Base-by-base conservation (phyloP, 2,797 vertebrate species). In the Macropus fuliginosus region DNA sequence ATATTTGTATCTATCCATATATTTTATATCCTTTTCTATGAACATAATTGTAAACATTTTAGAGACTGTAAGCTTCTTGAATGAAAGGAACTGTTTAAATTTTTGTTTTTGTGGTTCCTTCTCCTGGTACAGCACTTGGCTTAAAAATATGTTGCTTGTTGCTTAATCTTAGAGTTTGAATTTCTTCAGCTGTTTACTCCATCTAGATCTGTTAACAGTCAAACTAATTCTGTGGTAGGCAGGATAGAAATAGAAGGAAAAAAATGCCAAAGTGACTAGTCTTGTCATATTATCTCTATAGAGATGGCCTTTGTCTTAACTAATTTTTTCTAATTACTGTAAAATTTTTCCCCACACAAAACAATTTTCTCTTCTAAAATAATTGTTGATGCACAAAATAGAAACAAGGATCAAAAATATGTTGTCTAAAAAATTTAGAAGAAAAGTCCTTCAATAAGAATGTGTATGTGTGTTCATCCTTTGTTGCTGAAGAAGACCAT, bases 261-360 rank as follows among this genome's bases (percentile, higher is more conserved):
- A 74, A 74, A 74, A 74, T 52, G 66, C n/a, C 14, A 40, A 40
- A 90, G 34, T 93, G 57, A 62, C n/a, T 59, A 95, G 57, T 90
- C 95, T 29, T 91, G 29, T 93, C 16, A 28, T 93, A 94, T 21
- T 92, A 54, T 55, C 13, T 54, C 31, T 62, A 91, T 0, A 66
- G 50, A 92, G 21, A 92, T 74, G 34, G 9, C 0, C 57, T 59
- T 31, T 12, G 57, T 74, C 4, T 40, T 74, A 74, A 74, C 40
- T 66, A 55, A 56, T 11, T 55, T 0, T 96, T 81, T 6, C 81
- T 62, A 91, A 91, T 92, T 29, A 91, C 93, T 92, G 31, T 28
- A 94, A 95, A 16, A n/a, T 0, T 95, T 95, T 90, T 90, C 24
- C 4, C 92, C 13, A 87, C 5, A 28, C 5, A 92, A 14, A 97